Base-by-base conservation (phyloP, 2,797 vertebrate species). In the Myotis myotis region DNA sequence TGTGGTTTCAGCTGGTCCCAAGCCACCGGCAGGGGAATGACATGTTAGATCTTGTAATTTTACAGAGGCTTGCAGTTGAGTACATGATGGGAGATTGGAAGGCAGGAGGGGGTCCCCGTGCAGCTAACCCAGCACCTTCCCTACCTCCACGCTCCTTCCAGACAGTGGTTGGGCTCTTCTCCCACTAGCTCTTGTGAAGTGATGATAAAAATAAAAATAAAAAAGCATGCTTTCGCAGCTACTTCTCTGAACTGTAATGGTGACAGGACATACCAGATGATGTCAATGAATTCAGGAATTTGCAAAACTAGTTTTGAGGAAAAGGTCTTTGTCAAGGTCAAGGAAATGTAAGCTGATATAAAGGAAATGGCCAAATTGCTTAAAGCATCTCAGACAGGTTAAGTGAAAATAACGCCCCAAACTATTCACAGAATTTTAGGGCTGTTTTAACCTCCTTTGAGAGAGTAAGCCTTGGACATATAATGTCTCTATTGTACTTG, bases 1-100 rank as follows among this genome's bases (percentile, higher is more conserved):
- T 96, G 97, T 83, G 78, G 66, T 89, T 92, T 87, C 72, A 78
- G 84, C 55, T 53, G 44, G 64, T 60, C 57, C 87, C 68, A 66
- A n/a, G 72, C 44, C 91, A 88, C 64, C 94, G 70, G 20, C 72
- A 74, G 30, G 38, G 87, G 76, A 78, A 92, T 1, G 15, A 89
- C 78, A 49, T 16, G 66, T 62, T 25, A 33, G 51, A 55, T 62
- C 41, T 47, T 75, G 80, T 72, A 49, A 80, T 79, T 94, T 76
- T 66, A n/a, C 62, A 38, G 68, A 92, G 49, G 74, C 28, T 75
- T 25, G 41, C 17, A 20, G n/a, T 15, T 92, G 83, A 85, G 88
- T 15, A 78, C 84, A 53, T 25, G 49, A 25, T 25, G 8, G 55
- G 60, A 75, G 11, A 51, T 0, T 51, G 25, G 71, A 44, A 87